These are phyloP conservation scores for Galerucella pusilla DNA, from an alignment of 2,888 invertebrate genomes.

Conservation along the genomic window DNA sequence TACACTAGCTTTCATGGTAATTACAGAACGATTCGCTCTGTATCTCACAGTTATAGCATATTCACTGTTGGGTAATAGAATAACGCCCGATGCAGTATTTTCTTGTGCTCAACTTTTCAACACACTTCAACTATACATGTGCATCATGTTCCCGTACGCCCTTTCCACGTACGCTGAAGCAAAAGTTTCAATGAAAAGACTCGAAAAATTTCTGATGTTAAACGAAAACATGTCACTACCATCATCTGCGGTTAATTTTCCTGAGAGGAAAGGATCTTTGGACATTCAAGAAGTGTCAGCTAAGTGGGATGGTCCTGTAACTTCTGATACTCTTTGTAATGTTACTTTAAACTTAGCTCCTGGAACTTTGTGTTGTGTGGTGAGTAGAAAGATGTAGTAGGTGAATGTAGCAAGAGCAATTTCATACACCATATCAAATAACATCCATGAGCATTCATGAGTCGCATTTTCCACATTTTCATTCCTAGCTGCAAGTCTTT, in stretches of 20 bases:
- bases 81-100: conserved; percentile 74
- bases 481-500: background rate
- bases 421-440: background rate
- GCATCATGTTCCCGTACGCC: conserved; percentile 54
- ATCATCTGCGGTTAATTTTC: conserved; percentile 32
- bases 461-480: too few species aligned
- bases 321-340: conserved; percentile 62
- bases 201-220: conserved; percentile 55
- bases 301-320: conserved; percentile 55
- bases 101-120: conserved; percentile 82
- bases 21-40: conserved; percentile 85
- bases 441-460: background rate
- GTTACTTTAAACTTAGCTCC: conserved; percentile 66
- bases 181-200: conserved; percentile 53
- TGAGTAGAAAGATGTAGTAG: conserved; percentile 56
- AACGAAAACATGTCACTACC: conserved; percentile 46
- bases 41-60: conserved; percentile 83
- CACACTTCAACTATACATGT: conserved; percentile 67
- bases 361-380: conserved; percentile 66
- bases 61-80: conserved; percentile 71
- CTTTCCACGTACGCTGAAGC: conserved; percentile 54
- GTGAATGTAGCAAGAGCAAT: background rate
- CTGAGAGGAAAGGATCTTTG: conserved; percentile 53
- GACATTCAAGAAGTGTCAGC: conserved; percentile 50
- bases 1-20: conserved; percentile 74